Percentiles rank a stretch among this genome's conserved stretches.
Conservation (phyloP, 2,888 invertebrate species). For the Pandemis cinnamomeana region DNA sequence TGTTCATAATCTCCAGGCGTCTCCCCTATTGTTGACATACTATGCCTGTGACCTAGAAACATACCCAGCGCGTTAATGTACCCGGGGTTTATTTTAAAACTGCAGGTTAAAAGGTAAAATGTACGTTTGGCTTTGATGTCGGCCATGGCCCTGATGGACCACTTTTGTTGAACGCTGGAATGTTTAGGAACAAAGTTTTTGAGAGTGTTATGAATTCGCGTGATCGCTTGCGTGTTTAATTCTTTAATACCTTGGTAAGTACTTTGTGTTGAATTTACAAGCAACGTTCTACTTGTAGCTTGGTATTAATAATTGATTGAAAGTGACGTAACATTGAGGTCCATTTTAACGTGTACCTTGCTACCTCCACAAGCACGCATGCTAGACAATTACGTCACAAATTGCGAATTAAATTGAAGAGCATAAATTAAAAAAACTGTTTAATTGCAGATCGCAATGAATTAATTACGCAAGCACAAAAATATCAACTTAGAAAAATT, state of each 20-base stretch:
- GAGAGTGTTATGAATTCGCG: neutral
- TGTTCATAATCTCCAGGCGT: conserved; percentile 64
- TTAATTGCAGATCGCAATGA: too few relatives aligned
- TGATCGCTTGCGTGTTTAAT: neutral
- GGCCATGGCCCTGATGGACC: neutral
- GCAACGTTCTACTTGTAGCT: too few relatives aligned
- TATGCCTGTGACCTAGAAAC: conserved; percentile 66
- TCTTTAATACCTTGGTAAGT: neutral
- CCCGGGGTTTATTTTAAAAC: conserved; percentile 38
- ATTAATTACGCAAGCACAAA: too few relatives aligned
- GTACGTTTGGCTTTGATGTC: conserved; percentile 26
- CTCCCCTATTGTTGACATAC: conserved; percentile 61
- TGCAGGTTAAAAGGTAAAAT: conserved; percentile 37
- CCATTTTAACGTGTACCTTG: too few relatives aligned
- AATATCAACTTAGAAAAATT: too few relatives aligned
- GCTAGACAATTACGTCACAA: too few relatives aligned
- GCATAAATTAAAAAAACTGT: too few relatives aligned
- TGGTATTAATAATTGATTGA: neutral
- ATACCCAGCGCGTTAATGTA: conserved; percentile 48
- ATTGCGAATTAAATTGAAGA: too few relatives aligned
- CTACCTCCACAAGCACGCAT: too few relatives aligned
- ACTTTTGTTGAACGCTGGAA: conserved; percentile 13
- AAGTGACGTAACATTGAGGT: too few relatives aligned
- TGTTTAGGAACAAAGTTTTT: neutral
- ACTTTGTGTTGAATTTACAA: too few relatives aligned